phyloP scores from a whole-genome alignment of 2,888 invertebrate species.

The Kryphioiulus occultus region DNA sequence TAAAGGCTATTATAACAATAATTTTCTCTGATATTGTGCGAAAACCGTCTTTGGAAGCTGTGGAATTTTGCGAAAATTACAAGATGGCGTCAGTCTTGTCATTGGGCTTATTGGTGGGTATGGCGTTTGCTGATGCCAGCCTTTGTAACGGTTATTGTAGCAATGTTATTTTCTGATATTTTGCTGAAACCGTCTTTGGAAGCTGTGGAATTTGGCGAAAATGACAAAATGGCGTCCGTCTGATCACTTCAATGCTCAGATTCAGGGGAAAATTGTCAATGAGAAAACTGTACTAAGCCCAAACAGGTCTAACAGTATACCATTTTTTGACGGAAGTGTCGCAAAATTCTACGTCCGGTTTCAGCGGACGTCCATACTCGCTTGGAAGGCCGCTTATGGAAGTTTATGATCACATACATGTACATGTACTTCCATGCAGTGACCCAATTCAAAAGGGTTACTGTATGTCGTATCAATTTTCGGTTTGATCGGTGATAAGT shows the following conservation, averaged over 20 bases:
- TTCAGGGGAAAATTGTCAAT: no score
- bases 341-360: neutral
- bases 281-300: no score
- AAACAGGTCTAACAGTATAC: neutral
- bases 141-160: neutral
- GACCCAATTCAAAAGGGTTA: constrained; percentile 29
- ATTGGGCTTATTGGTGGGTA: neutral
- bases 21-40: neutral
- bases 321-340: neutral
- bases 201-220: no score
- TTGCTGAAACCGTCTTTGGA: neutral
- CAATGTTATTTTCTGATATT: neutral
- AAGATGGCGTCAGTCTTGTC: no score
- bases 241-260: no score
- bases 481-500: neutral
- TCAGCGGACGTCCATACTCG: neutral
- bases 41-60: neutral
- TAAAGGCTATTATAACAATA: neutral
- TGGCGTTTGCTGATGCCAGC: neutral
- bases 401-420: neutral
- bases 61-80: neutral
- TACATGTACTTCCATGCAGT: neutral
- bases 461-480: neutral
- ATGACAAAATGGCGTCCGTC: no score
- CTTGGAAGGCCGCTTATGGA: neutral